A percentile compares a stretch with the other conserved stretches of the same genome.
phyloP scores from a whole-genome alignment of 2,797 vertebrate species.

The Hirundo rustica region DNA sequence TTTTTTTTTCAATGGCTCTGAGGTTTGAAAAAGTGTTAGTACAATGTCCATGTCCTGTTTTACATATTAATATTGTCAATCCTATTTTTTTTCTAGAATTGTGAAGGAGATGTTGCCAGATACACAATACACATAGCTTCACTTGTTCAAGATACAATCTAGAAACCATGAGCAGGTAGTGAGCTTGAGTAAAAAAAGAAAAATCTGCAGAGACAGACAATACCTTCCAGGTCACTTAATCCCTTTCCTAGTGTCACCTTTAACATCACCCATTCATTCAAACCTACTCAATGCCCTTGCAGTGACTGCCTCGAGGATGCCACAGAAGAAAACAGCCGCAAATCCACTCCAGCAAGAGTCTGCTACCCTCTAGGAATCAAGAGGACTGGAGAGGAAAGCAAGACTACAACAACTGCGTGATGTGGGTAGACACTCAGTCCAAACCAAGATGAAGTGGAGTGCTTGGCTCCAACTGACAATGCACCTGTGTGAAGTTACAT shows the following conservation, averaged over 20 bases:
- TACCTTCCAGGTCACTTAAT: not conserved
- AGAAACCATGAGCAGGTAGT: not conserved
- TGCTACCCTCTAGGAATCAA: not conserved
- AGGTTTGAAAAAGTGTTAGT: not conserved
- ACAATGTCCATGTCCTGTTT: not conserved
- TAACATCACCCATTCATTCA: not conserved
- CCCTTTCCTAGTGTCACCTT: not conserved
- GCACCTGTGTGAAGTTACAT: not conserved
- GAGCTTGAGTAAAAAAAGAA: not conserved
- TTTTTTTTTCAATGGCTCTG: not conserved
- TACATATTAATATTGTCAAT: not conserved
- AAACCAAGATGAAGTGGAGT: not conserved
- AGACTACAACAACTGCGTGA: not conserved
- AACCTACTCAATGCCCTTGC: not conserved
- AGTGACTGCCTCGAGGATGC: not conserved
- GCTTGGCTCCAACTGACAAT: not conserved
- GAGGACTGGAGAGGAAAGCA: not conserved
- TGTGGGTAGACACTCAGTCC: not conserved
- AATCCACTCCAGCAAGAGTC: not conserved
- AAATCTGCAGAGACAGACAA: not conserved
- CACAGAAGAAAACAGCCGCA: not conserved
- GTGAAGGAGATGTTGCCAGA: not conserved
- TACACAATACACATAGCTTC: not conserved
- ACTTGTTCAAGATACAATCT: not conserved
- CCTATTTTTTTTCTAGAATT: not conserved